Base-by-base conservation (phyloP, 2,888 invertebrate genomes). In the Caenorhabditis sp. region DNA sequence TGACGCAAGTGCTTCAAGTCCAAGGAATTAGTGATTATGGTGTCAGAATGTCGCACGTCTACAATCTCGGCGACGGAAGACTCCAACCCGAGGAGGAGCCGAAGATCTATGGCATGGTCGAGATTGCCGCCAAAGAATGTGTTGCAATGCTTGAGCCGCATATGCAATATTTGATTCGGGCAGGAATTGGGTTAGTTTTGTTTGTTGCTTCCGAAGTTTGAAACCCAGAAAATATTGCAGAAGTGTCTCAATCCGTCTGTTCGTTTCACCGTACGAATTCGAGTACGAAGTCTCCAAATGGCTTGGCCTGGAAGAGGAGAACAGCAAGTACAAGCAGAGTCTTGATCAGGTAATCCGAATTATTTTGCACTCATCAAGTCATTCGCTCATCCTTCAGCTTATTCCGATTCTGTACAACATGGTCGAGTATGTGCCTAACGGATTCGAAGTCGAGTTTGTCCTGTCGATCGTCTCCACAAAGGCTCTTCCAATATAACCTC, bases 281-380 rank as follows among this genome's bases (percentile, higher is more conserved):
- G 86, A 85, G 56, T 88, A 86, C 62, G 86, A 87, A 61, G 82
- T 89, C 22, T 85, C 87, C 1, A 74, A 62, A 51, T 90, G 90
- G 90, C 26, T 78, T 18, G 88, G 87, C 8, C 61, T 90, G 8
- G 88, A 89, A 58, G 85, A 86, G 18, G 88, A 88, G 35, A 85
- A 87, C 37, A 62, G 58, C 40, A 82, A 82, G 32, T 90, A 85
- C 80, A 84, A 78, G 56, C 81, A 84, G 32, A 84, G 82, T 18
- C 84, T 90, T 24, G 89, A 90, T 80, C 85, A 88, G 83, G 90
- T 88, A 62, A n/a, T n/a, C n/a, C n/a, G n/a, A n/a, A n/a, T n/a
- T n/a, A n/a, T n/a, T n/a, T n/a, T n/a, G n/a, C n/a, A n/a, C n/a
- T n/a, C n/a, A n/a, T n/a, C n/a, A n/a, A n/a, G n/a, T 26, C 51